Evolutionary conservation across 2,113 vertebrate genomes (phyloP), one percentile per base, ranked within the genome.

Genomic region (Tautogolabrus adspersus): DNA sequence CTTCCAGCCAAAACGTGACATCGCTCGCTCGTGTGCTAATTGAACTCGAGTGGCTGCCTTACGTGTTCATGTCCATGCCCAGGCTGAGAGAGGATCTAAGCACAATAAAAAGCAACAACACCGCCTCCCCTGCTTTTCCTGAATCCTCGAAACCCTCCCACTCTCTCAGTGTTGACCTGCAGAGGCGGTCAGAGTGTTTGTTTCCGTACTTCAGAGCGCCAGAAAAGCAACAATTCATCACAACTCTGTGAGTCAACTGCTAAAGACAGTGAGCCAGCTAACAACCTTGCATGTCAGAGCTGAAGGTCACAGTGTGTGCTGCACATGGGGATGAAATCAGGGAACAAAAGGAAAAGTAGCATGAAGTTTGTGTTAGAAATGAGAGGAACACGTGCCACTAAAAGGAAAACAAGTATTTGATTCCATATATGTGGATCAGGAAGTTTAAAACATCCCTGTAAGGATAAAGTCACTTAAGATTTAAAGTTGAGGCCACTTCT

Each of bases 1-100:
- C 72, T 38, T 16, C 22, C 66, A 13, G 60, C 72, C 26, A 44
- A 85, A 88, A 89, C 77, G 83, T 85, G 82, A 85, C 82, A 3
- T 8, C 18, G 42, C 62, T 64, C 10, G 30, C 72, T 72, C 67
- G 10, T 66, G 83, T 75, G 78, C 64, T 72, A 68, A 71, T 30
- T 65, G 23, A 80, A 65, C 64, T 62, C 0, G 1, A 75, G 73
- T 8, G 47, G 38, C 47, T 21, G 72, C 10, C 21, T 19, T 46
- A 3, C 19, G 12, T 38, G 54, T 55, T 15, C 47, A 49, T 1
- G 8, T n/a, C 9, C 13, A 1, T 15, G 18, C 30, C 6, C 0
- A 8, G 10, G 40, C 40, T 9, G 40, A 21, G 1, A 54, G 0
- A 75, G 51, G 54, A 72, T 54, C 21, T 47, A 22, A 42, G 70